A percentile compares a stretch with the other conserved stretches of the same genome.
Evolutionary conservation across 2,113 vertebrate genomes (phyloP).

Genomic region (Microcebus lehilahytsara): DNA sequence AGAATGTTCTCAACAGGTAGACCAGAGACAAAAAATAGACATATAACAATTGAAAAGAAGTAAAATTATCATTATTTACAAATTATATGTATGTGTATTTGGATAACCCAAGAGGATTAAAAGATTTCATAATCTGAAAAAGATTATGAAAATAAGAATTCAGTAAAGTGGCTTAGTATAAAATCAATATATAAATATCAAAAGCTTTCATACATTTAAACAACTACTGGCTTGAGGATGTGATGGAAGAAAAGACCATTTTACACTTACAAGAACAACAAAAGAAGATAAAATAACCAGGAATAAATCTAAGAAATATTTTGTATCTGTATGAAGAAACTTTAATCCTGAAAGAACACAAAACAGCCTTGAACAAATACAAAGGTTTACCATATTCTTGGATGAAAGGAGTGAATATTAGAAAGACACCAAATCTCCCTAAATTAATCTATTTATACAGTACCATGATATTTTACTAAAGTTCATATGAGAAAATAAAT

Average conservation of each 20-base stretch:
- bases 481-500: not conserved
- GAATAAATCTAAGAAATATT: not conserved
- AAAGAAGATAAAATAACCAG: not conserved
- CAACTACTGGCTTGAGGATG: not conserved
- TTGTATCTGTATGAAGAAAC: not conserved
- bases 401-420: not conserved
- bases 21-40: not conserved
- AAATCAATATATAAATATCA: constrained; percentile 1
- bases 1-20: not conserved
- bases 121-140: not conserved
- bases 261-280: not conserved
- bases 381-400: not conserved
- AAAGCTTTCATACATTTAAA: not conserved
- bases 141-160: not conserved
- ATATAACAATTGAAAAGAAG: not conserved
- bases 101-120: not conserved
- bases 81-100: not conserved
- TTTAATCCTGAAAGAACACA: not conserved
- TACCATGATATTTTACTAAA: not conserved
- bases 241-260: not conserved
- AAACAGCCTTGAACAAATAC: not conserved
- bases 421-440: not conserved
- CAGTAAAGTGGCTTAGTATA: not conserved
- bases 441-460: not conserved
- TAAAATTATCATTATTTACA: not conserved